phyloP scores from a whole-genome alignment of 2,113 vertebrate species.

The Garra rufa region DNA sequence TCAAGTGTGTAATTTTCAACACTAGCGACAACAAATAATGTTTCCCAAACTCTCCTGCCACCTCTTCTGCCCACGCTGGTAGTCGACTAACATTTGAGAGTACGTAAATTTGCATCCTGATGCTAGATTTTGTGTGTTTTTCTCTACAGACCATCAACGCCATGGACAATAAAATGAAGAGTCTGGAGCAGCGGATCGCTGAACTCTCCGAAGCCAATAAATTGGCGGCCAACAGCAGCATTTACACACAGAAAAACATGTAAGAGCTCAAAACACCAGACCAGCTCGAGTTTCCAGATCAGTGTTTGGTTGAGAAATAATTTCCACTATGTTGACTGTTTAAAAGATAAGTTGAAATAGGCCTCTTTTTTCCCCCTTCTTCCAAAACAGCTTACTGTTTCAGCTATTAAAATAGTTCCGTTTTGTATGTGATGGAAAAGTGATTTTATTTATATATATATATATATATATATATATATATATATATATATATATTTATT shows the following conservation, averaged over 20 bases:
- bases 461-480: no score
- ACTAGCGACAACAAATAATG: neutral
- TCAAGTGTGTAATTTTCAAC: neutral
- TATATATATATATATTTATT: no score
- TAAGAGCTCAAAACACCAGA: constrained; percentile 74
- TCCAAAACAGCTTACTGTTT: no score
- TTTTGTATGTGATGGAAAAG: no score
- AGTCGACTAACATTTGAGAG: neutral
- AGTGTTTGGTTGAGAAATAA: no score
- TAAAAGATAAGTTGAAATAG: no score
- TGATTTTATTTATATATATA: no score
- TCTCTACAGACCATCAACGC: constrained; percentile 93
- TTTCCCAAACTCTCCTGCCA: neutral
- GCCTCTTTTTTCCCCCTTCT: no score
- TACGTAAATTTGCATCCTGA: neutral
- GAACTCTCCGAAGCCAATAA: constrained; percentile 98
- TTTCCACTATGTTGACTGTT: no score
- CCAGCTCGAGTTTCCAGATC: neutral
- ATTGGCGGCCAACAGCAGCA: constrained; percentile 97
- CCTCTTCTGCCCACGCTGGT: neutral
- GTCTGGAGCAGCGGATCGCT: constrained; percentile 95
- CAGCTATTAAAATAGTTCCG: no score
- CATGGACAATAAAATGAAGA: constrained; percentile 99
- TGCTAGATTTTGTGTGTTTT: constrained; percentile 25
- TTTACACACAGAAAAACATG: constrained; percentile 99